Base-by-base conservation (phyloP, 1,140 invertebrate genomes). In the Ridgeia piscesae region DNA sequence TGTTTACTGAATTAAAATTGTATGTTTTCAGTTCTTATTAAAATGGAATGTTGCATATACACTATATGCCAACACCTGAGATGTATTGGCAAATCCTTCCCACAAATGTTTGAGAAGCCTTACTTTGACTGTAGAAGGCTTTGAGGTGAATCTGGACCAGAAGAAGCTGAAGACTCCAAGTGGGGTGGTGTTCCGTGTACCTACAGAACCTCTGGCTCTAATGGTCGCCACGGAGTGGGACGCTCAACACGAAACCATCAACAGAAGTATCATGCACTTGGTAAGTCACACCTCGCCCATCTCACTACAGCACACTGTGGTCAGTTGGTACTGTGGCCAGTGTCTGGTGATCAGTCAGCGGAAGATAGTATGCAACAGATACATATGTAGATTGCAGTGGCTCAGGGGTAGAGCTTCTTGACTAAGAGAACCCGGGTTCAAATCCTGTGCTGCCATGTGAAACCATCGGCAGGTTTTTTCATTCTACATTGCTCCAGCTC, bases 101-200 rank as follows among this genome's bases (percentile, higher is more conserved):
- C 8, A 35, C 35, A n/a, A 35, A 91, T 48, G 42, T 33, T 35
- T 34, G 8, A 33, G 11, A 8, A 35, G 31, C 11, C 27, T 21
- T 35, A 1, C 27, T 89, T 11, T 91, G 1, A 34, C 48, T 89
- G 42, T 88, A 94, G 94, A 93, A 48, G 90, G 94, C 93, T 96
- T 94, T 95, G 98, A 98, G 96, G 97, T 98, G 11, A 97, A 97
- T 42, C 95, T 98, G 89, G 98, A 98, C 95, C 97, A 98, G 94
- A 97, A 97, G 35, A 98, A 98, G 95, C 95, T 99, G 14, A 98
- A 98, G 96, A 99, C 98, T 48, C 98, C 98, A 0, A 97, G 97
- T 94, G 98, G 98, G 8, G 96, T 97, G 92, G 94, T 97, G 27
- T 97, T 99, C 94, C 96, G 97, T 94, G 97, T 99, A 0, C 96